phyloP scores from a whole-genome alignment of 2,797 vertebrate genomes.

The Spinus pinus region DNA sequence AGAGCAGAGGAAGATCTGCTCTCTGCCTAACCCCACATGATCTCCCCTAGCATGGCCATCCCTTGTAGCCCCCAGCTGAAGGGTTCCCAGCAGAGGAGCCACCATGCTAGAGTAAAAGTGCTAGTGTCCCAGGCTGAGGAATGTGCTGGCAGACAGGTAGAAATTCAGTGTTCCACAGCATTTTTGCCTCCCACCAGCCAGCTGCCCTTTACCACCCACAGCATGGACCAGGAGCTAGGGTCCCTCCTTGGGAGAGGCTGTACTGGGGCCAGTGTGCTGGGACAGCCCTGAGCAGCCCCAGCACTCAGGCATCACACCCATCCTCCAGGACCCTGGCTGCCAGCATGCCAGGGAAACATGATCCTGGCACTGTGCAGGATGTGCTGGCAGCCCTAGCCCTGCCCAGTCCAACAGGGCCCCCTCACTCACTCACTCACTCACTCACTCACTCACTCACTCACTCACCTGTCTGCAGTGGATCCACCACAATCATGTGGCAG shows the following conservation, averaged over 20 bases:
- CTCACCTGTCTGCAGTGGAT: background rate
- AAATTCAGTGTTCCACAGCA: background rate
- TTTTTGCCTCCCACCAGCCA: background rate
- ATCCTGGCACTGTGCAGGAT: background rate
- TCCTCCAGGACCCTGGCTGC: fast-evolving
- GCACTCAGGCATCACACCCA: background rate
- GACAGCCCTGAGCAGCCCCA: background rate
- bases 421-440: background rate
- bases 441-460: background rate
- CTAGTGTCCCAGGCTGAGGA: background rate
- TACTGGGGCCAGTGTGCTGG: background rate
- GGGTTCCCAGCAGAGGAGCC: background rate
- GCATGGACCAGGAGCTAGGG: background rate
- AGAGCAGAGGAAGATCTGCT: background rate
- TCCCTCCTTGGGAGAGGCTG: background rate
- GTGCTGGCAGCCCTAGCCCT: background rate
- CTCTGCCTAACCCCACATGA: fast-evolving
- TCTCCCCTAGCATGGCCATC: background rate
- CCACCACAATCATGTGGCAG: background rate
- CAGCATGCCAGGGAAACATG: background rate
- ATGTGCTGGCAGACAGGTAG: background rate
- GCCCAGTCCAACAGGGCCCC: background rate
- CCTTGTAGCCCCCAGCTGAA: background rate
- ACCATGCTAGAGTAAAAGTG: background rate
- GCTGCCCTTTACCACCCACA: background rate